Base-by-base conservation (phyloP, 2,888 invertebrate genomes). In the Amiota mariae region DNA sequence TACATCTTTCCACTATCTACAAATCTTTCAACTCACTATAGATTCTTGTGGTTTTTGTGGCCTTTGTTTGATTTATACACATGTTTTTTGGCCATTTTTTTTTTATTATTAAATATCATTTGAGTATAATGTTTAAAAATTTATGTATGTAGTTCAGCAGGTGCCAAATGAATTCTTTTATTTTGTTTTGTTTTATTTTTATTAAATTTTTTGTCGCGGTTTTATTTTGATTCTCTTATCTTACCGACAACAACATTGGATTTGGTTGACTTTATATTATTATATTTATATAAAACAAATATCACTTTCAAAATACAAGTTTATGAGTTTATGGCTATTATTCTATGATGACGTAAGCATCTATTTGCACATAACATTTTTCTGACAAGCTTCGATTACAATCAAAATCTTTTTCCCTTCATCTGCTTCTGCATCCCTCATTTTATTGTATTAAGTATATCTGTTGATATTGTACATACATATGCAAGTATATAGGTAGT, bases 321-420 rank as follows among this genome's bases (percentile, higher is more conserved):
- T 36, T 36, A 36, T 24, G 36, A 3, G 24, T 36, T 46, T 24
- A 2, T 11, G 13, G 20, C 10, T 13, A 2, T 64, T 24, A 36
- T 64, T 36, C 15, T 71, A 61, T 48, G 59, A 76, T 81, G 80
- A 80, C 77, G 81, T 73, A 75, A 77, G 74, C 9, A 79, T 75
- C 74, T 77, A 81, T 81, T 78, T 81, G 75, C 78, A 77, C 76
- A 78, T 68, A 78, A 77, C 72, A 75, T 36, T 36, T 36, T 36
- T 36, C 36, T 36, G 36, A 4, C 6, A 6, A 6, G 36, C 36
- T 36, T 36, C 8, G 36, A 36, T 36, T 36, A 36, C 36, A 36
- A 36, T 36, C 36, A 36, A 36, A 36, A 6, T 36, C 36, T 24
- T 24, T 24, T 24, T 24, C 24, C 3, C 36, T 6, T 36, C 3